A percentile compares a stretch with the other conserved stretches of the same genome.
phyloP scores from a whole-genome alignment of 2,797 vertebrate species.

The Remorina albescens region DNA sequence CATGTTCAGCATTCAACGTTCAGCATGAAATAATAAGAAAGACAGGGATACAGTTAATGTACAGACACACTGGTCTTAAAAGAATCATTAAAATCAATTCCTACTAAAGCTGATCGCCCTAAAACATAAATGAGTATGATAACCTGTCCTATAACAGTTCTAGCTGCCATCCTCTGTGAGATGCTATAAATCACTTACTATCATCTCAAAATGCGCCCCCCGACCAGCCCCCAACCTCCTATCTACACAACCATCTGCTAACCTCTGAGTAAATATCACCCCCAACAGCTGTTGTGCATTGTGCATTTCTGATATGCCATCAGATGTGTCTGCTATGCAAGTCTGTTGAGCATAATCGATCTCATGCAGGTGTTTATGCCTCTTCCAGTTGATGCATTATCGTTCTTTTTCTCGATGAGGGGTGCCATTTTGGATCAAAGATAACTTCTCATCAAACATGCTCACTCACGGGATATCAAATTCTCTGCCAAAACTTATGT shows the following conservation, averaged over 20 bases:
- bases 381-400: conserved; percentile 38
- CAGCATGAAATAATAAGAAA: not conserved
- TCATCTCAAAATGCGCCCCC: conserved; percentile 5
- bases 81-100: not conserved
- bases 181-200: conserved; percentile 13
- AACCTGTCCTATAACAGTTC: conserved; percentile 4
- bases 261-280: conserved; percentile 15
- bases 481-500: conserved; percentile 1
- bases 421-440: conserved; percentile 15
- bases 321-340: conserved; percentile 33
- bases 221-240: not conserved
- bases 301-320: conserved; percentile 4
- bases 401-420: conserved; percentile 27
- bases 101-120: not conserved
- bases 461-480: conserved; percentile 6
- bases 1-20: too few relatives aligned
- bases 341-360: conserved; percentile 63
- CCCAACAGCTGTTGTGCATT: not conserved
- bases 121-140: conserved; percentile 4
- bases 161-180: conserved; percentile 13
- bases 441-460: conserved; percentile 16
- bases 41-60: not conserved
- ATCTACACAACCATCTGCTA: not conserved
- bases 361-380: conserved; percentile 50
- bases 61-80: not conserved